A percentile compares a stretch with the other conserved stretches of the same genome.
phyloP scores from a whole-genome alignment of 2,888 invertebrate species.

The Scrobipalpa atriplicella region DNA sequence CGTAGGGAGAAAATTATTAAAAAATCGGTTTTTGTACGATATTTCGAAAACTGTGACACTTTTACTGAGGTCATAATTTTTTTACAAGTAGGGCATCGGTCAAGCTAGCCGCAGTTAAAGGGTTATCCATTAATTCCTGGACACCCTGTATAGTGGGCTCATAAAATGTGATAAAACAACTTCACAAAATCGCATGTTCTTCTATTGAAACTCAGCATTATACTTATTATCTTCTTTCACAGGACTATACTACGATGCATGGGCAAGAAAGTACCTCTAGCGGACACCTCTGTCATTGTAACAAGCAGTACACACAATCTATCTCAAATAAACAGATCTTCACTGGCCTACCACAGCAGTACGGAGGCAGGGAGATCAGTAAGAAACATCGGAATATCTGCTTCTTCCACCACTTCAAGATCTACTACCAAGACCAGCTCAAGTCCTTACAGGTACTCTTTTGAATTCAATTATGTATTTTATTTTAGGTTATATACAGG shows the following conservation, averaged over 20 bases:
- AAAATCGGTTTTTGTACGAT: no score
- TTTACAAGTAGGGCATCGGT: no score
- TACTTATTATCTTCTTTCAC: conserved; percentile 51
- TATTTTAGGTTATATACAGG: no score
- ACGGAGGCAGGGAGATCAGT: conserved; percentile 70
- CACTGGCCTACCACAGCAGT: conserved; percentile 90
- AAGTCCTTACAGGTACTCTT: conserved; percentile 90
- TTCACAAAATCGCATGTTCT: no score
- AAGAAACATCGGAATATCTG: conserved; percentile 95
- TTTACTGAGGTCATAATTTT: no score
- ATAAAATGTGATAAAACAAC: no score
- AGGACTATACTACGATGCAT: conserved; percentile 88
- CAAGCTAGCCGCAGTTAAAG: no score
- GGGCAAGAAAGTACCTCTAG: conserved; percentile 91
- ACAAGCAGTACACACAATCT: conserved; percentile 91
- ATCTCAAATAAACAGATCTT: conserved; percentile 86
- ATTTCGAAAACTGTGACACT: no score
- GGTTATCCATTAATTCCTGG: no score
- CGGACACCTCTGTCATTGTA: conserved; percentile 88
- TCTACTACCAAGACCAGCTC: conserved; percentile 97
- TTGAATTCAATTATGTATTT: no score
- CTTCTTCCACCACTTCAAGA: conserved; percentile 96
- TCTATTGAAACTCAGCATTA: conserved; percentile 55
- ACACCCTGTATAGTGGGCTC: no score
- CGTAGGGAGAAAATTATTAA: no score